A percentile compares a stretch with the other conserved stretches of the same genome.
Evolutionary conservation across 2,888 invertebrate genomes (phyloP).

Genomic region (Laspeyria flexula): DNA sequence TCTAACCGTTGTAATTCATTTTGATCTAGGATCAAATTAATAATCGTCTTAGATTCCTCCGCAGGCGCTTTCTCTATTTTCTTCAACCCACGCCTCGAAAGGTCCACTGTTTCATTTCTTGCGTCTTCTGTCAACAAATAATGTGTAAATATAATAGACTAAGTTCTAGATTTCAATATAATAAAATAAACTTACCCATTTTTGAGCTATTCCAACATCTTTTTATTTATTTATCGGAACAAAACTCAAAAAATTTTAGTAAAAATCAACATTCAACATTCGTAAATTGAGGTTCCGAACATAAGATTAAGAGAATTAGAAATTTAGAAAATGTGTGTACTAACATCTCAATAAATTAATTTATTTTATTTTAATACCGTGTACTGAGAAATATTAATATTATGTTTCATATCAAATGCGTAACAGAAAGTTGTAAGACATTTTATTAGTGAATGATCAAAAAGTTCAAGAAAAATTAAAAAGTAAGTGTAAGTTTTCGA

Average conservation of each 20-base stretch:
- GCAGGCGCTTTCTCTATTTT: conserved; percentile 91
- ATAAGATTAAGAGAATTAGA: not conserved
- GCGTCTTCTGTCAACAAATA: conserved; percentile 48
- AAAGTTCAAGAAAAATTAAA: too few relatives aligned
- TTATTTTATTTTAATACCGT: too few relatives aligned
- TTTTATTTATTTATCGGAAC: conserved; percentile 55
- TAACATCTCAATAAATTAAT: too few relatives aligned
- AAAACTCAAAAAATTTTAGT: conserved; percentile 51
- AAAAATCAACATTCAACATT: conserved; percentile 64
- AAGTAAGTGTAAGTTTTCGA: too few relatives aligned
- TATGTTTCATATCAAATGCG: too few relatives aligned
- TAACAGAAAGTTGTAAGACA: too few relatives aligned
- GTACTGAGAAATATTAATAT: too few relatives aligned
- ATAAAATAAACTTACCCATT: conserved; percentile 63
- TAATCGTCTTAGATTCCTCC: conserved; percentile 89
- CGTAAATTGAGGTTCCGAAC: conserved; percentile 61
- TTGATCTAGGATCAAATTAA: conserved; percentile 92
- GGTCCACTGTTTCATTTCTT: conserved; percentile 88
- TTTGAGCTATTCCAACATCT: conserved; percentile 56
- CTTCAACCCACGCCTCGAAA: conserved; percentile 92
- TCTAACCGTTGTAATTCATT: conserved; percentile 95
- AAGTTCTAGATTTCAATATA: not conserved
- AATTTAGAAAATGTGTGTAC: not conserved
- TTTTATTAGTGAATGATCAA: too few relatives aligned
- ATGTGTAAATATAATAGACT: conserved; percentile 2